A percentile compares a stretch with the other conserved stretches of the same genome.
These are phyloP conservation scores for Lanius ludovicianus DNA, from an alignment of 2,113 vertebrate genomes.

Conservation along the genomic window DNA sequence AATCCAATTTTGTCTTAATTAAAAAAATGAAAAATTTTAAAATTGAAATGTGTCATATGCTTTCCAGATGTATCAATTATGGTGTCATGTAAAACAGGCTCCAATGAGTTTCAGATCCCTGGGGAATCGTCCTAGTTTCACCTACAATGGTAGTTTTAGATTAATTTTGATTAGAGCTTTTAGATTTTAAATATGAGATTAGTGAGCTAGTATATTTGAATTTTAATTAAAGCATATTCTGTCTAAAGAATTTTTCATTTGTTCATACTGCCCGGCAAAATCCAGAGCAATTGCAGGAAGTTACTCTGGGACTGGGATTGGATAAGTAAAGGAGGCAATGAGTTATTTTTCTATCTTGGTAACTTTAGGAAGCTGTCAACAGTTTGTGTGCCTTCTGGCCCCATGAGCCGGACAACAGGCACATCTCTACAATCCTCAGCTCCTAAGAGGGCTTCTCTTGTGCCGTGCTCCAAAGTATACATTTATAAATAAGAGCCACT, in stretches of 20 bases:
- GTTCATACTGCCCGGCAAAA: neutral
- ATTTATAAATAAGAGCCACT: neutral
- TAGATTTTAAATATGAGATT: neutral
- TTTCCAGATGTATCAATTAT: neutral
- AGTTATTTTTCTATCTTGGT: neutral
- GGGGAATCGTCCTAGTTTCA: neutral
- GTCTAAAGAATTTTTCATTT: neutral
- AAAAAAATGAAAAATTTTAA: neutral
- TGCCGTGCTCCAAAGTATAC: neutral
- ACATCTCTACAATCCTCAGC: neutral
- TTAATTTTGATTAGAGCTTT: neutral
- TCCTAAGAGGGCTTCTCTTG: neutral
- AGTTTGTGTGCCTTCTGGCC: neutral
- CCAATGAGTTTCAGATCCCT: neutral
- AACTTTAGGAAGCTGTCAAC: neutral
- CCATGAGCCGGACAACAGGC: neutral
- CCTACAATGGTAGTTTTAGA: neutral
- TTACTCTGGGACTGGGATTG: neutral
- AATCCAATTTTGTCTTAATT: neutral
- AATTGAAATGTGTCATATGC: neutral
- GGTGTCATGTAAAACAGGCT: neutral
- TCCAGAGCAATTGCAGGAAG: neutral
- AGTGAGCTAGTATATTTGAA: neutral
- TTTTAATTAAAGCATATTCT: neutral
- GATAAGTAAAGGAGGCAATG: neutral